phyloP scores from a whole-genome alignment of 2,888 invertebrate genomes.

The Hypena proboscidalis region DNA sequence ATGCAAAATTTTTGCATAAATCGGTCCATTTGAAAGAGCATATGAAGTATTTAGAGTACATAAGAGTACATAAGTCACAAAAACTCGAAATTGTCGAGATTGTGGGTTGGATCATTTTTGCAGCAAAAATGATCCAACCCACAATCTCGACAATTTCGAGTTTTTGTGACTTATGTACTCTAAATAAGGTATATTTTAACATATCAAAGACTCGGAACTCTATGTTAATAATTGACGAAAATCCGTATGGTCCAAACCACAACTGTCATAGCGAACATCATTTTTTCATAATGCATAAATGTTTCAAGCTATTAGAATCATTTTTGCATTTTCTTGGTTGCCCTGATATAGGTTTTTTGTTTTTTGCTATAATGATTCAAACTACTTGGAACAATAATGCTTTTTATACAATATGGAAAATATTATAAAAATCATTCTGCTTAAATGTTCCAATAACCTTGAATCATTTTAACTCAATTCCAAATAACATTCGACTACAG shows the following conservation, averaged over 20 bases:
- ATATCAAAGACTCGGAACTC: constrained; percentile 9
- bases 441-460: constrained; percentile 8
- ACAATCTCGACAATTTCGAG: constrained; percentile 10
- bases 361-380: too few relatives aligned
- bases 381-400: too few relatives aligned
- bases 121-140: constrained; percentile 12
- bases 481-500: constrained; percentile 14
- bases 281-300: too few relatives aligned
- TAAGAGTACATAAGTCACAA: constrained; percentile 12
- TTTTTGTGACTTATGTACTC: constrained; percentile 11
- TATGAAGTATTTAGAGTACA: constrained; percentile 6
- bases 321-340: too few relatives aligned
- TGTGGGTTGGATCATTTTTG: constrained; percentile 13
- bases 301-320: too few relatives aligned
- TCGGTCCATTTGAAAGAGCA: too few relatives aligned
- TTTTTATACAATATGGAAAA: too few relatives aligned
- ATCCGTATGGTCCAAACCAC: constrained; percentile 11
- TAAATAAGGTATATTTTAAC: constrained; percentile 11
- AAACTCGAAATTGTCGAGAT: constrained; percentile 10
- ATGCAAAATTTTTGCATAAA: constrained; percentile 2
- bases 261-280: background rate
- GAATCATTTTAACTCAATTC: constrained; percentile 13
- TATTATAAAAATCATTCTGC: too few relatives aligned
- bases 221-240: constrained; percentile 7
- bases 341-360: too few relatives aligned